Conservation (phyloP, 2,888 invertebrate species). For the Latheticus oryzae region DNA sequence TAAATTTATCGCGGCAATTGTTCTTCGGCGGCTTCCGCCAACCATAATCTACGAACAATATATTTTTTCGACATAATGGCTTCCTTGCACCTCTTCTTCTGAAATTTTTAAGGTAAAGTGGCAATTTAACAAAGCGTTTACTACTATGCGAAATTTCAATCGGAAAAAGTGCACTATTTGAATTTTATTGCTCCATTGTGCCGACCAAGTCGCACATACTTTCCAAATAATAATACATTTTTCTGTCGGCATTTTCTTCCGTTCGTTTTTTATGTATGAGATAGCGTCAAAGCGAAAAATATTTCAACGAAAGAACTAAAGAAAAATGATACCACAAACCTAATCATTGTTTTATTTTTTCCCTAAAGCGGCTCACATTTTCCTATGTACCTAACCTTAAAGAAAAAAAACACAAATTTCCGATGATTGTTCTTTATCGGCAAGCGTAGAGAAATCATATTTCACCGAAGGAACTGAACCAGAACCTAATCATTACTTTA, state of each 20-base stretch:
- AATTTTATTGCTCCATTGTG: slow-evolving; percentile 37
- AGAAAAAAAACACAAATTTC: too few species aligned
- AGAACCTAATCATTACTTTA: too few species aligned
- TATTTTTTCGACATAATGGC: slow-evolving; percentile 24
- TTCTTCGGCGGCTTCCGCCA: slow-evolving; percentile 11
- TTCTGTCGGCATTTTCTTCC: slow-evolving; percentile 30
- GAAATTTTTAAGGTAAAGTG: slow-evolving; percentile 30
- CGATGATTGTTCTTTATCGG: too few species aligned
- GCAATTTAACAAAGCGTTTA: slow-evolving; percentile 26
- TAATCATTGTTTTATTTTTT: slow-evolving; percentile 27
- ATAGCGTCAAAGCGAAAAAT: slow-evolving; percentile 28
- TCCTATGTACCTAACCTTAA: too few species aligned
- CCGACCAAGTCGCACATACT: slow-evolving; percentile 33
- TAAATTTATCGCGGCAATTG: slow-evolving; percentile 23
- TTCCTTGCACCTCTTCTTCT: slow-evolving; percentile 19
- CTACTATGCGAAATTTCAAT: slow-evolving; percentile 29
- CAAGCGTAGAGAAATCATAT: too few species aligned
- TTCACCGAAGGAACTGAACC: too few species aligned
- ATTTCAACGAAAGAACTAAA: slow-evolving; percentile 18
- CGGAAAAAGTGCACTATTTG: slow-evolving; percentile 37
- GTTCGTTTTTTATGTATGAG: slow-evolving; percentile 33
- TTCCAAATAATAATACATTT: slow-evolving; percentile 29
- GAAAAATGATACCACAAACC: slow-evolving; percentile 30
- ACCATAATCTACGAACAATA: slow-evolving; percentile 7
- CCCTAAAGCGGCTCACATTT: slow-evolving; percentile 6